These are phyloP conservation scores for Austrofundulus limnaeus DNA, from an alignment of 2,113 vertebrate species.

Conservation along the genomic window DNA sequence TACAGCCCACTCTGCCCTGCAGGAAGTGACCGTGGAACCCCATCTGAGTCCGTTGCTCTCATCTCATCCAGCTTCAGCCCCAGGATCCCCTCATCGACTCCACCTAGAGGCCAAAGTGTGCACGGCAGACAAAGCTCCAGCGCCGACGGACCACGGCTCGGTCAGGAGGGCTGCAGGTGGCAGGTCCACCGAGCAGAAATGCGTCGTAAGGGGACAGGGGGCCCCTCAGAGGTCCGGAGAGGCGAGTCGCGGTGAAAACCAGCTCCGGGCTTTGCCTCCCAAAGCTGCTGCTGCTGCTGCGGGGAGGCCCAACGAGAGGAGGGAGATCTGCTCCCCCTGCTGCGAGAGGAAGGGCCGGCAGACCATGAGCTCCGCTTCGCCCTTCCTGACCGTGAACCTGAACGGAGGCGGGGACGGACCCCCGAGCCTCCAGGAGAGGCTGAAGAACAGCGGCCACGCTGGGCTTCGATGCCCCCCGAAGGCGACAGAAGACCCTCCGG, in stretches of 20 bases:
- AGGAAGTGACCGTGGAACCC: conserved; percentile 93
- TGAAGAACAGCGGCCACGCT: conserved; percentile 76
- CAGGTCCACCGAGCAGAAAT: conserved; percentile 87
- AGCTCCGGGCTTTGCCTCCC: conserved; percentile 75
- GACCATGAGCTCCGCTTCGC: conserved; percentile 60
- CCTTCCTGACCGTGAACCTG: conserved; percentile 69
- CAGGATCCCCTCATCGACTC: conserved; percentile 88
- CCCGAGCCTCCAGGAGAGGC: conserved; percentile 78
- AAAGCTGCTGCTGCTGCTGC: conserved; percentile 75
- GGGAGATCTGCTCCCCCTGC: conserved; percentile 67
- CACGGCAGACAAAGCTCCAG: conserved; percentile 69
- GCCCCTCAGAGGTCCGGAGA: conserved; percentile 70
- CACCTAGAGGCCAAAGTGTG: conserved; percentile 84
- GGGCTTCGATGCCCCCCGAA: conserved; percentile 76
- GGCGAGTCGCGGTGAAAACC: conserved; percentile 69
- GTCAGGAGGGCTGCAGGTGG: conserved; percentile 79
- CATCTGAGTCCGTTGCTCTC: conserved; percentile 89
- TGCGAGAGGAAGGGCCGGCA: conserved; percentile 78
- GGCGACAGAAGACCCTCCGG: conserved; percentile 69
- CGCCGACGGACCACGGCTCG: conserved; percentile 66
- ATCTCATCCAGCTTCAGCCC: conserved; percentile 91
- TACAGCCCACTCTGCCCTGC: conserved; percentile 93
- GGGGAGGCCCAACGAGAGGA: conserved; percentile 74
- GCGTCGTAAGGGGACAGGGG: conserved; percentile 75
- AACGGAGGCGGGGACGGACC: conserved; percentile 72